A percentile compares a stretch with the other conserved stretches of the same genome.
Conservation (phyloP, 2,888 invertebrate species). For the Drosophila fulvimacula region DNA sequence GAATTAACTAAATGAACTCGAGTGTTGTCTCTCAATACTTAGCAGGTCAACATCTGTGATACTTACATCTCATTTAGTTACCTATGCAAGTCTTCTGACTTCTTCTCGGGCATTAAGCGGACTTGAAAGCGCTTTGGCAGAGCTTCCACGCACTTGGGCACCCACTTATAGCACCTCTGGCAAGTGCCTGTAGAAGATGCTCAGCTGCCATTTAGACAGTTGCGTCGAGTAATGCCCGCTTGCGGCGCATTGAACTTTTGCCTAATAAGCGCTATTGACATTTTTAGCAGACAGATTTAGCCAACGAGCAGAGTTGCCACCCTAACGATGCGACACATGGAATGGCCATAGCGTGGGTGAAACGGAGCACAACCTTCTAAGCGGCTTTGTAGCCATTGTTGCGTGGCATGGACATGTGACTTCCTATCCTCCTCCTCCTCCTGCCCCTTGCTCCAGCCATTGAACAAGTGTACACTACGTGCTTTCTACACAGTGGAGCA, state of each 20-base stretch:
- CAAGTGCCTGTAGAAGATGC: constrained; percentile 20
- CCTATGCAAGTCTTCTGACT: constrained; percentile 17
- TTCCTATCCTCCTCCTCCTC: background rate
- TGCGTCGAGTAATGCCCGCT: constrained; percentile 22
- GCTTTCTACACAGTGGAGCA: constrained; percentile 54
- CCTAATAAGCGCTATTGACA: constrained; percentile 75
- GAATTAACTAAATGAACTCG: background rate
- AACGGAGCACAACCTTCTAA: constrained; percentile 10
- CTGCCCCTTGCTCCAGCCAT: background rate
- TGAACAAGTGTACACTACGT: constrained; percentile 10
- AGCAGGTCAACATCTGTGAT: constrained; percentile 8
- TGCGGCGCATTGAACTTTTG: constrained; percentile 67
- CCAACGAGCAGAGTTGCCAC: constrained; percentile 34
- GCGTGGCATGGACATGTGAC: constrained; percentile 51
- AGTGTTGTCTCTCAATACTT: background rate
- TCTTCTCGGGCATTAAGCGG: constrained; percentile 11
- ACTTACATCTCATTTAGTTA: constrained; percentile 36
- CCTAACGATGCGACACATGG: constrained; percentile 2
- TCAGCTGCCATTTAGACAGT: constrained; percentile 22
- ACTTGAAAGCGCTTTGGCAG: constrained; percentile 24
- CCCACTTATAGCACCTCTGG: constrained; percentile 31
- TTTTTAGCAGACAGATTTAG: constrained; percentile 50
- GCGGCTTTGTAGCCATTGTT: constrained; percentile 45
- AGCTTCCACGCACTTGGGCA: constrained; percentile 8
- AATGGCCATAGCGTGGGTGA: background rate